phyloP scores from a whole-genome alignment of 1,140 invertebrate species.

The Drosophila simulans region DNA sequence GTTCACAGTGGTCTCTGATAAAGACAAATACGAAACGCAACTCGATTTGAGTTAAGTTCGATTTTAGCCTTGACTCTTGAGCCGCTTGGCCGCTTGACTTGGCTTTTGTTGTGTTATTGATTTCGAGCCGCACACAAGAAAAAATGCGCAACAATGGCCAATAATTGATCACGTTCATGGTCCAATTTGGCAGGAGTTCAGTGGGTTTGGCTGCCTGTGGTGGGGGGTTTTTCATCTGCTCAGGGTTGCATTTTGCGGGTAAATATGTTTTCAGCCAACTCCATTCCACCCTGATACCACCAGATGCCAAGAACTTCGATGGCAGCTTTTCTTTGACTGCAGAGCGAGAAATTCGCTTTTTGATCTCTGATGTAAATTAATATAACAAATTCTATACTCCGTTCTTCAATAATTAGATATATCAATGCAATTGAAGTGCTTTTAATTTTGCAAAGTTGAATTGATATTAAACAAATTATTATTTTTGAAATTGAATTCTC shows the following conservation, averaged over 20 bases:
- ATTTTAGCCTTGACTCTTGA: conserved; percentile 72
- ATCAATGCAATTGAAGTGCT: too few species aligned
- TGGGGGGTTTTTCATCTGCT: conserved; percentile 31
- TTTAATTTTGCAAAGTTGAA: too few species aligned
- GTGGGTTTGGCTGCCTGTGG: conserved; percentile 9
- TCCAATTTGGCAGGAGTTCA: conserved; percentile 55
- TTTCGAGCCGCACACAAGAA: conserved; percentile 53
- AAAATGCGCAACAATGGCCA: conserved; percentile 71
- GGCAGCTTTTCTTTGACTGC: conserved; percentile 16
- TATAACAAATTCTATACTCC: too few species aligned
- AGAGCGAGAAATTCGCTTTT: not conserved
- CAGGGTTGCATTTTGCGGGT: conserved; percentile 49
- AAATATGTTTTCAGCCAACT: conserved; percentile 22
- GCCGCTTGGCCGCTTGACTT: conserved; percentile 34
- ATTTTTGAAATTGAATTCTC: too few species aligned
- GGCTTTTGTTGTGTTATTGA: conserved; percentile 68
- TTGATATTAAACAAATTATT: too few species aligned
- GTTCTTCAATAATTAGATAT: too few species aligned
- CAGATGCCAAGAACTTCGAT: conserved; percentile 45
- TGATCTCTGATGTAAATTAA: too few species aligned
- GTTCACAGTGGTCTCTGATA: conserved; percentile 53
- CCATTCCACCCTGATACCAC: not conserved
- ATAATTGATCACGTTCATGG: conserved; percentile 83
- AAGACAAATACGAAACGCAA: conserved; percentile 54
- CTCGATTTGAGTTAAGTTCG: conserved; percentile 31